Evolutionary conservation across 2,797 vertebrate species (phyloP), one percentile per base, ranked within the genome.

Genomic region (Neosalanx taihuensis): DNA sequence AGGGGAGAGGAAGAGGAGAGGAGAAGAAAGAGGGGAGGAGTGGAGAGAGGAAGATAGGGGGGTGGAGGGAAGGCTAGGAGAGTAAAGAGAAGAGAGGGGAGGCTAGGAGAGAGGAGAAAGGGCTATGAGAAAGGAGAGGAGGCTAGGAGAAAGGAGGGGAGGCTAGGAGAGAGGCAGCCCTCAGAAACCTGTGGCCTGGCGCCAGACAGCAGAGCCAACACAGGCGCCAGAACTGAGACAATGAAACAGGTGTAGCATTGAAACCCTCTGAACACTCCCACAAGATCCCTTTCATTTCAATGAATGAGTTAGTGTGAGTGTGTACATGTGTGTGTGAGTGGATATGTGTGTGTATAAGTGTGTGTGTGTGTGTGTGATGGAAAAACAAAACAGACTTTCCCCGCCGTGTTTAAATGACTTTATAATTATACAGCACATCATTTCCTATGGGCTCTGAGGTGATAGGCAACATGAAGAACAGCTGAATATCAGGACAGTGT

Each of bases 371-470:
- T 30, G 49, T 49, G 0, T 53, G 20, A 20, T 53, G 20, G 9
- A 41, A 66, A 12, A 60, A 35, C 20, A 29, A 60, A 49, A 56
- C 60, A 68, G 72, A 76, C 69, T 66, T 68, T 29, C 20, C 1
- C 18, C 17, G 6, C 18, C 51, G 60, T 72, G 67, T 74, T 80
- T 49, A 69, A 58, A 81, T 83, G 51, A 79, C 64, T 63, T 76
- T 89, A 88, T 89, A 89, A 88, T 91, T 79, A 81, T 74, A 87
- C 73, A 82, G 66, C 78, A 74, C 77, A 84, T 71, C 58, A 26
- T 78, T 75, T 78, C 68, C 82, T 85, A 71, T 37, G 62, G 49
- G 70, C 31, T 7, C 76, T 74, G 79, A 87, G 79, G 68, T 82
- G 49, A 81, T 79, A 78, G 70, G 69, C 18, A 30, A 83, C 74